Evolutionary conservation across 2,797 vertebrate genomes (phyloP).

Genomic region (Spatula clypeata): DNA sequence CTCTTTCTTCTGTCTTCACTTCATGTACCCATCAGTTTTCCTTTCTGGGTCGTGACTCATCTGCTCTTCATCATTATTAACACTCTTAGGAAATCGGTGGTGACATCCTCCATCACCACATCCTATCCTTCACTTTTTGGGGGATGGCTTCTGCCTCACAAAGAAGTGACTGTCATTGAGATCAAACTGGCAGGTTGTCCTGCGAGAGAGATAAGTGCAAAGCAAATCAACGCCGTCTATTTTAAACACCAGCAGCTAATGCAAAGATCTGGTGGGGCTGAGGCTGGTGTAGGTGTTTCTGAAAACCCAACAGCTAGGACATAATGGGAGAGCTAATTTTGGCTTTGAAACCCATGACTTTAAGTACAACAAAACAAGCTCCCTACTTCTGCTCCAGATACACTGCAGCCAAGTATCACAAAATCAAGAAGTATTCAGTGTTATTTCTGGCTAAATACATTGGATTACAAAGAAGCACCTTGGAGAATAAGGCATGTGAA

Average conservation of each 20-base stretch:
- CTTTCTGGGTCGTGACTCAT: not conserved
- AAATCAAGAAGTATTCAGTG: not conserved
- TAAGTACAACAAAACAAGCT: not conserved
- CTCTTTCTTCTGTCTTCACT: slow-evolving; percentile 13
- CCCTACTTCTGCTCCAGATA: not conserved
- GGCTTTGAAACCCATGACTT: not conserved
- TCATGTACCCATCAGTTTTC: not conserved
- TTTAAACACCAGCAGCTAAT: not conserved
- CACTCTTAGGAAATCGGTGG: not conserved
- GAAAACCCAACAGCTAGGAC: not conserved
- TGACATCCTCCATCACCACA: slow-evolving; percentile 6
- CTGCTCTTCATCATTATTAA: slow-evolving; percentile 15
- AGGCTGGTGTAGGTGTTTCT: not conserved
- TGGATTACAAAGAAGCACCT: not conserved
- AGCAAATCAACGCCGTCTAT: slow-evolving; percentile 10
- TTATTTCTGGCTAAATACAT: not conserved
- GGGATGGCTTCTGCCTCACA: not conserved
- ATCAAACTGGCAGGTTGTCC: slow-evolving; percentile 39
- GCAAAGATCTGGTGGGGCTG: not conserved
- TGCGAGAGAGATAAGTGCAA: slow-evolving; percentile 15
- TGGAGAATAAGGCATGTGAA: not conserved
- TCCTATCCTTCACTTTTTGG: not conserved
- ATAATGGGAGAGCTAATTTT: not conserved
- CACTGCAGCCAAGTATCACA: not conserved
- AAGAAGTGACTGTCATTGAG: slow-evolving; percentile 4